These are phyloP conservation scores for Portunus trituberculatus DNA, from an alignment of 1,140 invertebrate species.

Conservation along the genomic window DNA sequence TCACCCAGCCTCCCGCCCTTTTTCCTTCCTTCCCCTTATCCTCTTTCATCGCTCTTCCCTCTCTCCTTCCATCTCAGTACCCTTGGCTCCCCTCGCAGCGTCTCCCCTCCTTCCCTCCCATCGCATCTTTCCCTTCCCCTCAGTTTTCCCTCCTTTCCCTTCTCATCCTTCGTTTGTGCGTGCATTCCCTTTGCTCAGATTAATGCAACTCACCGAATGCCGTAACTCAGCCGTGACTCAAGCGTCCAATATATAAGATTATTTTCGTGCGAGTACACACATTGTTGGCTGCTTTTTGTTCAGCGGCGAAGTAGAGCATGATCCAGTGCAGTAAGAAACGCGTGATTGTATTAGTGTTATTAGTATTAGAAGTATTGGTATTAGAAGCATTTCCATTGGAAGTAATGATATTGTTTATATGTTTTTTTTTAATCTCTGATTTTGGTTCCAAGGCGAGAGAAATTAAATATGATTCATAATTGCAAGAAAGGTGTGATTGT, in stretches of 20 bases:
- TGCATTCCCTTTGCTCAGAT: neutral
- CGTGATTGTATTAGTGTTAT: too few species aligned
- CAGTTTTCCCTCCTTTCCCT: neutral
- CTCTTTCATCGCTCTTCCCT: conserved; percentile 2
- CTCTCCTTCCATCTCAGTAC: neutral
- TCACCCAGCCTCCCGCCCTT: neutral
- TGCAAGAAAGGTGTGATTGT: too few species aligned
- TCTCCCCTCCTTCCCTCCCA: neutral
- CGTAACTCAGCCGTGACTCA: neutral
- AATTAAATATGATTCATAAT: too few species aligned
- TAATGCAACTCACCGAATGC: neutral
- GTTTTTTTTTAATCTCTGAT: too few species aligned
- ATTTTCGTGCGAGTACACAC: neutral
- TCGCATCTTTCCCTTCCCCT: neutral
- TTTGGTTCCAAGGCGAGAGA: too few species aligned
- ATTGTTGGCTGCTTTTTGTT: neutral
- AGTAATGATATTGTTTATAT: too few species aligned
- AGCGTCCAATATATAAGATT: conserved; percentile 2
- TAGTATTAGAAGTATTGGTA: too few species aligned
- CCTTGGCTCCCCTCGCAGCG: neutral
- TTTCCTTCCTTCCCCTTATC: conserved; percentile 20
- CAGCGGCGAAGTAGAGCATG: too few species aligned
- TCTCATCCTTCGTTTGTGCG: conserved; percentile 8
- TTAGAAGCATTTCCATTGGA: too few species aligned
- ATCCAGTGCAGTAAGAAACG: too few species aligned